Conservation (phyloP, 2,888 invertebrate species). For the Lepidonotus clava region DNA sequence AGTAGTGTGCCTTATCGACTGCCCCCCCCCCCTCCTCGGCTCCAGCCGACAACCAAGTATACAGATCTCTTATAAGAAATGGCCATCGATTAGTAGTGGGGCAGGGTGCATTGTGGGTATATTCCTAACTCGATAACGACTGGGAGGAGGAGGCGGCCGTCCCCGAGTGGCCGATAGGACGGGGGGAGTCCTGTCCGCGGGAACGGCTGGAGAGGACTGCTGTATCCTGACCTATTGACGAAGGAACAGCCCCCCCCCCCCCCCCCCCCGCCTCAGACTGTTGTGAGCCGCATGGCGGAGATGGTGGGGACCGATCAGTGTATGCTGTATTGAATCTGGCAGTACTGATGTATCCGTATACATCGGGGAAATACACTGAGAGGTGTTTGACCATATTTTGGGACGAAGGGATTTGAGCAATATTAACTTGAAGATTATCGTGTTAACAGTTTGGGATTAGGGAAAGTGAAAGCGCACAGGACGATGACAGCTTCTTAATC, state of each 20-base stretch:
- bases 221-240: not conserved
- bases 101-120: conserved; percentile 44
- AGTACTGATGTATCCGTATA: too few relatives aligned
- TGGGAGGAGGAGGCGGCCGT: not conserved
- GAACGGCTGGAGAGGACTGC: not conserved
- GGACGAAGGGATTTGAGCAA: too few relatives aligned
- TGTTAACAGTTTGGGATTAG: too few relatives aligned
- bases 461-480: too few relatives aligned
- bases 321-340: too few relatives aligned
- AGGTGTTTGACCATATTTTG: too few relatives aligned
- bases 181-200: not conserved
- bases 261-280: not conserved
- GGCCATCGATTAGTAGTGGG: conserved; percentile 41
- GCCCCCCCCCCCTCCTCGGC: not conserved
- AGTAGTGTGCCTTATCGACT: conserved; percentile 48
- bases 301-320: too few relatives aligned
- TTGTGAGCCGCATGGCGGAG: too few relatives aligned
- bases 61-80: conserved; percentile 47
- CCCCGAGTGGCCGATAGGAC: conserved; percentile 1
- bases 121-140: conserved; percentile 34
- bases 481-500: too few relatives aligned
- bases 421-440: too few relatives aligned
- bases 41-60: not conserved
- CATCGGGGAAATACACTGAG: too few relatives aligned
- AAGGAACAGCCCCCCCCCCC: not conserved